These are phyloP conservation scores for Rhynchotus rufescens DNA, from an alignment of 2,797 vertebrate species.

Conservation along the genomic window DNA sequence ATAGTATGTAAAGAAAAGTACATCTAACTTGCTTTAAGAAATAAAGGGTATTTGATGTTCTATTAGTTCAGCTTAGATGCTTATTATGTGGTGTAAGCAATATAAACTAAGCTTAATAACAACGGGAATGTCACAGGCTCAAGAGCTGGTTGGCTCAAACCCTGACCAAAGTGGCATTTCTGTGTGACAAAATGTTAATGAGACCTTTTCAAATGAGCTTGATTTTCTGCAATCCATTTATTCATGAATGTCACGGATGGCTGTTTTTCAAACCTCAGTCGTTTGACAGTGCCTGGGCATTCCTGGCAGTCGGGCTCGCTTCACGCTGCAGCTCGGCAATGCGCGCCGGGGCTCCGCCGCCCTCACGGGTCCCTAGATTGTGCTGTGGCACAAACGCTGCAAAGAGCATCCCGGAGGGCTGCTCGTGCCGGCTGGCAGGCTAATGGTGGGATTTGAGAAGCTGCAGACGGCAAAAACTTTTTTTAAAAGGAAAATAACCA, in stretches of 20 bases:
- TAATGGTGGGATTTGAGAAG: not conserved
- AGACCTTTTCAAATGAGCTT: slow-evolving; percentile 23
- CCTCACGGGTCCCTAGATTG: not conserved
- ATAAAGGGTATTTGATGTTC: not conserved
- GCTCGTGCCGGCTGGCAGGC: not conserved
- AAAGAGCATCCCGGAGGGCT: not conserved
- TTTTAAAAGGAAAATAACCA: not conserved
- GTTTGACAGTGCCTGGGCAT: slow-evolving; percentile 4
- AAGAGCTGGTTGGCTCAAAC: not conserved
- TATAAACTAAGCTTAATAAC: not conserved
- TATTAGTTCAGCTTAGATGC: not conserved
- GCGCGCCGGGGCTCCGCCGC: not conserved
- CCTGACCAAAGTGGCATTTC: not conserved
- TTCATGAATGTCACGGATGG: not conserved
- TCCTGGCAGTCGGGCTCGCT: not conserved
- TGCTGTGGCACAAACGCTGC: not conserved
- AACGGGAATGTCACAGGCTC: not conserved
- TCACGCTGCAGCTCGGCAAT: not conserved
- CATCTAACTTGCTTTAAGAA: not conserved
- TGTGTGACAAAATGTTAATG: not conserved
- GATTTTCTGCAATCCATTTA: not conserved
- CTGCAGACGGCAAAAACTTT: not conserved
- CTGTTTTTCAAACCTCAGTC: not conserved
- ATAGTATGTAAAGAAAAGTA: not conserved
- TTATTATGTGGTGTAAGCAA: not conserved